Percentiles rank a stretch among this genome's conserved stretches.
Conservation (phyloP, 2,888 invertebrate genomes). For the Anoplius nigerrimus region DNA sequence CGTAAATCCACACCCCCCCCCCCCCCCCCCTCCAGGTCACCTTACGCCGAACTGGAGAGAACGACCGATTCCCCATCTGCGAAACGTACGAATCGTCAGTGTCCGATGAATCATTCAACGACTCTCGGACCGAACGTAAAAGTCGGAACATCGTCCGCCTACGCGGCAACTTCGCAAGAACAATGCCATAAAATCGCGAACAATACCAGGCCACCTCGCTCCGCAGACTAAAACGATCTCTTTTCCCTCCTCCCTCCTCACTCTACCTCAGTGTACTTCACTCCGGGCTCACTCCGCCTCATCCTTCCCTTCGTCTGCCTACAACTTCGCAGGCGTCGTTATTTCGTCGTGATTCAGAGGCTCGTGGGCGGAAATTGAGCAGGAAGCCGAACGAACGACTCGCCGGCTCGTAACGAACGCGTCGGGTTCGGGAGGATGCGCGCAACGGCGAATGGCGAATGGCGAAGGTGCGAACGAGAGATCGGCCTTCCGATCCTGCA, state of each 20-base stretch:
- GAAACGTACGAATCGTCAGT: too few relatives aligned
- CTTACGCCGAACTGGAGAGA: too few relatives aligned
- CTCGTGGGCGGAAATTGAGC: constrained; percentile 5
- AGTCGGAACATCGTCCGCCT: too few relatives aligned
- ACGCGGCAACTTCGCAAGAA: too few relatives aligned
- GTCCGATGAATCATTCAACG: too few relatives aligned
- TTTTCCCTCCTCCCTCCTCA: neutral
- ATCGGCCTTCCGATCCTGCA: neutral
- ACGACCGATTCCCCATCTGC: too few relatives aligned
- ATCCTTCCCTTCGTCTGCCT: neutral
- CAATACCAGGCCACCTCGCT: constrained; percentile 5
- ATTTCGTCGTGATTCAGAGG: constrained; percentile 1
- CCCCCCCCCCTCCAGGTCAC: too few relatives aligned
- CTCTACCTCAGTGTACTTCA: neutral
- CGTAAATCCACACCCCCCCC: too few relatives aligned
- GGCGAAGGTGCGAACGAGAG: neutral
- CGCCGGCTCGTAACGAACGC: neutral
- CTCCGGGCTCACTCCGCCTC: neutral
- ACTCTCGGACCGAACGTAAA: too few relatives aligned
- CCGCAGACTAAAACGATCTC: neutral
- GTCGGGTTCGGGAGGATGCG: neutral
- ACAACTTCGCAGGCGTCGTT: neutral
- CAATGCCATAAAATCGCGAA: neutral
- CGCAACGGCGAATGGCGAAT: neutral
- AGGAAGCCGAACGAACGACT: constrained; percentile 1